phyloP scores from a whole-genome alignment of 1,140 invertebrate genomes.

The Hypsibius dujardini region DNA sequence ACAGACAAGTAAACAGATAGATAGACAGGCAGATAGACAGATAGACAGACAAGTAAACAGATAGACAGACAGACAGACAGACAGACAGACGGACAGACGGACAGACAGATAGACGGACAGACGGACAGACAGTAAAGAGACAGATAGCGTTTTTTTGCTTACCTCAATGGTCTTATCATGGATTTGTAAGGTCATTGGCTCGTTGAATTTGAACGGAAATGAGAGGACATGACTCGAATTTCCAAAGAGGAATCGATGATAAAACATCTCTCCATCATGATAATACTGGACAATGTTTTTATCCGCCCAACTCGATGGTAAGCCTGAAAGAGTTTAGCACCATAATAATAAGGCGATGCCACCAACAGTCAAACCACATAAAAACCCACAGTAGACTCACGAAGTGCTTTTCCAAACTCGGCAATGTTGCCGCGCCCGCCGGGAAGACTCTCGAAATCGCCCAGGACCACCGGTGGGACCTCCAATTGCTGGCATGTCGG shows the following conservation, averaged over 20 bases:
- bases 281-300: not conserved
- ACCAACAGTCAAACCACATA: no score
- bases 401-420: slow-evolving; percentile 10
- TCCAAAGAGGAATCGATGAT: slow-evolving; percentile 7
- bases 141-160: not conserved
- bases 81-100: no score
- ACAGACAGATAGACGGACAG: no score
- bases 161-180: slow-evolving; percentile 7
- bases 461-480: not conserved
- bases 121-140: not conserved
- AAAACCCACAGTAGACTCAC: not conserved
- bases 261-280: not conserved
- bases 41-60: not conserved
- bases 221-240: not conserved
- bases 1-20: not conserved
- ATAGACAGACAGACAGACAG: not conserved
- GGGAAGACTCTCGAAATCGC: slow-evolving; percentile 6
- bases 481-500: no score
- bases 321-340: not conserved
- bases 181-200: not conserved
- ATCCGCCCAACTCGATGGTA: not conserved
- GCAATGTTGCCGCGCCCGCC: slow-evolving; percentile 12
- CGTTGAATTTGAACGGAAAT: not conserved
- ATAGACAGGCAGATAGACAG: not conserved
- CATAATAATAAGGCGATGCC: no score